Evolutionary conservation across 2,113 vertebrate genomes (phyloP).

Genomic region (Triplophysa dalaica): DNA sequence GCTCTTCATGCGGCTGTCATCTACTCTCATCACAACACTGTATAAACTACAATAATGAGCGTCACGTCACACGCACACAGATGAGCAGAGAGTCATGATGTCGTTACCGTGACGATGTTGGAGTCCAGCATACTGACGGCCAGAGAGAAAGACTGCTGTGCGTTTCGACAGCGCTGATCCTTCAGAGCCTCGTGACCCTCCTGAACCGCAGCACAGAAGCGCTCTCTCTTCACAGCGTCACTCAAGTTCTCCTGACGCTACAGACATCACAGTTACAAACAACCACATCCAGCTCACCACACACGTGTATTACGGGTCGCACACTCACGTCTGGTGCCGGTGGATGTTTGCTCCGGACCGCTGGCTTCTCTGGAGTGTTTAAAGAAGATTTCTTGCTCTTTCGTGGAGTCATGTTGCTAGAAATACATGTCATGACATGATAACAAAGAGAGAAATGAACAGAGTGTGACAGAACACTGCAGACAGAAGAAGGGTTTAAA

Average conservation of each 20-base stretch:
- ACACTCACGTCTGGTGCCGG: background rate
- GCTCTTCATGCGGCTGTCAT: no score
- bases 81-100: no score
- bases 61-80: background rate
- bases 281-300: background rate
- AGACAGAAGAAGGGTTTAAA: no score
- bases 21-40: no score
- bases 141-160: conserved; percentile 78
- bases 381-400: conserved; percentile 39
- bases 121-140: conserved; percentile 71
- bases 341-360: conserved; percentile 40
- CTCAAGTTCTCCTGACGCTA: background rate
- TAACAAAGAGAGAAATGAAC: background rate
- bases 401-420: conserved; percentile 56
- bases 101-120: conserved; percentile 70
- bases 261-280: background rate
- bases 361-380: conserved; percentile 34
- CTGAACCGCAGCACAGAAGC: conserved; percentile 68
- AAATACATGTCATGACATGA: background rate
- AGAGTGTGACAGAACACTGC: no score
- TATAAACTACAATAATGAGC: no score
- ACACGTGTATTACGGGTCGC: no score
- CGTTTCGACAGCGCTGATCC: conserved; percentile 79
- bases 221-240: background rate
- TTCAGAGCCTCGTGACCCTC: conserved; percentile 77